These are phyloP conservation scores for Entelurus aequoreus DNA, from an alignment of 2,113 vertebrate genomes.

Conservation along the genomic window DNA sequence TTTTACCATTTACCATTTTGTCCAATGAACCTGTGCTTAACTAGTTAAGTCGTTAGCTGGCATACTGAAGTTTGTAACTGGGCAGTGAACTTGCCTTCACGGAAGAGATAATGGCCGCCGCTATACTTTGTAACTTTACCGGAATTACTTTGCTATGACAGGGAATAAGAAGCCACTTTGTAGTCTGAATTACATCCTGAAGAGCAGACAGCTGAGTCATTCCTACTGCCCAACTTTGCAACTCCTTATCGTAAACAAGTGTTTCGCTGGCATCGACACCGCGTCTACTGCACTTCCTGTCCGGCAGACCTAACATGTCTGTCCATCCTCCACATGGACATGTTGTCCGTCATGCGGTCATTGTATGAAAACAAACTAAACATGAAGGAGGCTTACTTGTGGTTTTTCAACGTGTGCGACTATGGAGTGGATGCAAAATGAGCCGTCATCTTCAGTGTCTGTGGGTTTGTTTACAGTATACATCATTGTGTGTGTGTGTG, in stretches of 20 bases:
- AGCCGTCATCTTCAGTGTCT: background rate
- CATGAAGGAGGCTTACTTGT: background rate
- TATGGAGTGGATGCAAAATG: background rate
- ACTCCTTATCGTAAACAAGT: background rate
- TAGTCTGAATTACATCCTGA: background rate
- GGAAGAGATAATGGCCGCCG: too few species aligned
- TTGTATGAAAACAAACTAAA: background rate
- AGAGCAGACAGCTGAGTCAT: conserved; percentile 3
- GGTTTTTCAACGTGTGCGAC: background rate
- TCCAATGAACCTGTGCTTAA: too few species aligned
- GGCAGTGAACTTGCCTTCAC: too few species aligned
- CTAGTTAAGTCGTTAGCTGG: too few species aligned
- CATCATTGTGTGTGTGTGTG: conserved; percentile 4
- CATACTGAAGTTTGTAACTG: too few species aligned
- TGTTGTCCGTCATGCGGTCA: too few species aligned
- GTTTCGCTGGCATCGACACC: background rate
- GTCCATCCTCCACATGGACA: background rate
- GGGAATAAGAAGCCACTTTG: background rate
- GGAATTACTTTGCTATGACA: background rate
- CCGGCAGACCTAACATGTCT: background rate
- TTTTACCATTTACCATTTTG: too few species aligned
- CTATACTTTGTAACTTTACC: too few species aligned
- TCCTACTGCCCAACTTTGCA: too few species aligned
- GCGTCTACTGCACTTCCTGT: background rate
- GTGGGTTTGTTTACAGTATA: background rate